These are phyloP conservation scores for Callinectes sapidus DNA, from an alignment of 2,888 invertebrate species.

Conservation along the genomic window DNA sequence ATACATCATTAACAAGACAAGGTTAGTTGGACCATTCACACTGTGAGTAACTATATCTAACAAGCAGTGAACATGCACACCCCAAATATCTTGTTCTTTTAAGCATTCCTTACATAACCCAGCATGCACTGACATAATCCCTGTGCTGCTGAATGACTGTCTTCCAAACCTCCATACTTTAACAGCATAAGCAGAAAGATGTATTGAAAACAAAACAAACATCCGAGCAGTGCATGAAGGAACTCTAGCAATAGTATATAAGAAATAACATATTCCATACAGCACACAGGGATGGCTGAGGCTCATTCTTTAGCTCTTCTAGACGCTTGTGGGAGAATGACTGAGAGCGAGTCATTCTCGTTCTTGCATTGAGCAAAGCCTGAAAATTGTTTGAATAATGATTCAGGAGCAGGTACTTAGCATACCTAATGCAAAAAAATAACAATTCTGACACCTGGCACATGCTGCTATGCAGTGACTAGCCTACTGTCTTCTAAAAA, in stretches of 20 bases:
- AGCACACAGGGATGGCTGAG: conserved; percentile 45
- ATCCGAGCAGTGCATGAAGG: conserved; percentile 31
- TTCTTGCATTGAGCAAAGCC: conserved; percentile 55
- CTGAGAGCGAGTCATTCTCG: conserved; percentile 61
- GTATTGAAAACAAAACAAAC: conserved; percentile 9
- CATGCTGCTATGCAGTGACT: conserved; percentile 10
- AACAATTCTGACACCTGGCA: conserved; percentile 2
- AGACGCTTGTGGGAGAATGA: conserved; percentile 63
- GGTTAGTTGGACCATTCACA: neutral
- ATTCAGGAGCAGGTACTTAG: conserved; percentile 32
- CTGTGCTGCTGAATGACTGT: neutral
- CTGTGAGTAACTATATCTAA: conserved; percentile 11
- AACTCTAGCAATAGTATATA: neutral
- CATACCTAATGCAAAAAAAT: conserved; percentile 7
- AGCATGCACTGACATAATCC: neutral
- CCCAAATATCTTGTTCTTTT: neutral
- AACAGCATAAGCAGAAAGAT: conserved; percentile 18
- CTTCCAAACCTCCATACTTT: neutral
- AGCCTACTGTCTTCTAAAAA: conserved; percentile 14
- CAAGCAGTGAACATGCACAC: conserved; percentile 1
- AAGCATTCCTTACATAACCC: neutral
- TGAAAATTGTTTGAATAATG: conserved; percentile 51
- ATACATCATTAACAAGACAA: conserved; percentile 18
- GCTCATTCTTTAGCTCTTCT: conserved; percentile 57
- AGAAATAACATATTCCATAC: conserved; percentile 49